phyloP scores from a whole-genome alignment of 2,888 invertebrate species.

The Microctonus hyperodae region DNA sequence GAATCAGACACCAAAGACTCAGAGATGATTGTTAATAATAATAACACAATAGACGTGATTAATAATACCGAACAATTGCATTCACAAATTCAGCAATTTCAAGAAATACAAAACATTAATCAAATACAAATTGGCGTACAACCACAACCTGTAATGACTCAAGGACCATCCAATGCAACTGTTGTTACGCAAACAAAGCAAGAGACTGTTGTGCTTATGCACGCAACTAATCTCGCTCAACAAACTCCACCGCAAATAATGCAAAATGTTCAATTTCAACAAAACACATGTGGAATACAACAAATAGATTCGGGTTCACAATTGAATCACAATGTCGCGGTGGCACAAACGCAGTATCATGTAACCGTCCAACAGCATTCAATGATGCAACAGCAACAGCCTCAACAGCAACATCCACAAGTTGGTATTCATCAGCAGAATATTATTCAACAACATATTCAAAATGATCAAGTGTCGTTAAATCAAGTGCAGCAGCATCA shows the following conservation, averaged over 20 bases:
- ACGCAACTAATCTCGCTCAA: constrained; percentile 32
- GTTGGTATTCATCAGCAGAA: constrained; percentile 32
- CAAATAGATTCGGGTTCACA: constrained; percentile 41
- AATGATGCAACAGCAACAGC: constrained; percentile 41
- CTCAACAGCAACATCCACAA: constrained; percentile 24
- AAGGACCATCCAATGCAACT: constrained; percentile 33
- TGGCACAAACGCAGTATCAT: constrained; percentile 43
- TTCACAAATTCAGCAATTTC: constrained; percentile 38
- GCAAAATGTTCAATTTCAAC: constrained; percentile 38
- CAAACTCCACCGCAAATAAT: constrained; percentile 24
- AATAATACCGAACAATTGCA: constrained; percentile 30
- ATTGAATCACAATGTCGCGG: constrained; percentile 28
- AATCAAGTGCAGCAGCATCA: constrained; percentile 21
- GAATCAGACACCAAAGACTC: neutral
- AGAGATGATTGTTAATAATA: neutral
- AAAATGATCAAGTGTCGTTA: constrained; percentile 40
- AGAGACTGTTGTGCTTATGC: constrained; percentile 39
- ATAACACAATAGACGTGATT: constrained; percentile 8
- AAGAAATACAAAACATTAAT: constrained; percentile 36
- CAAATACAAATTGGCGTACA: constrained; percentile 38
- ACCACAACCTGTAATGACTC: constrained; percentile 29
- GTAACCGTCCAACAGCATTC: constrained; percentile 39
- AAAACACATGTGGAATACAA: constrained; percentile 29
- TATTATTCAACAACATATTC: constrained; percentile 36
- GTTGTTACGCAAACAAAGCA: constrained; percentile 42